Percentiles rank a stretch among this genome's conserved stretches.
These are phyloP conservation scores for Symphodus melops DNA, from an alignment of 2,113 vertebrate genomes.

Conservation along the genomic window DNA sequence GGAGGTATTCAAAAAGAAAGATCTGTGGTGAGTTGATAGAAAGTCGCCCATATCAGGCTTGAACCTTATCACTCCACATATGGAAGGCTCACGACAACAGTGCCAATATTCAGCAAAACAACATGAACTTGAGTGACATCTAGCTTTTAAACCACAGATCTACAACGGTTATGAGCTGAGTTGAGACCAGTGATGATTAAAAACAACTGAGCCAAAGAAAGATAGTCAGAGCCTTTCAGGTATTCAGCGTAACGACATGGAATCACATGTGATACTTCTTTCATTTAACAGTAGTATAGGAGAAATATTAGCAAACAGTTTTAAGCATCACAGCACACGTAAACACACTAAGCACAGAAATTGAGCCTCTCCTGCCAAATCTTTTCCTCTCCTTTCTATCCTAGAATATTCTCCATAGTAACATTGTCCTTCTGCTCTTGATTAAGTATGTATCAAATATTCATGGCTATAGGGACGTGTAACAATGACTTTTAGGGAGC, in stretches of 20 bases:
- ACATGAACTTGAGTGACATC: too few relatives aligned
- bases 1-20: slow-evolving; percentile 77
- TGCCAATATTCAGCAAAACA: too few relatives aligned
- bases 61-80: slow-evolving; percentile 50
- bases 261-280: too few relatives aligned
- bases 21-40: slow-evolving; percentile 49
- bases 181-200: too few relatives aligned
- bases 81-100: not conserved
- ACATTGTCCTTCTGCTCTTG: slow-evolving; percentile 63
- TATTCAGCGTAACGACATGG: too few relatives aligned
- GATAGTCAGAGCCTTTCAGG: too few relatives aligned
- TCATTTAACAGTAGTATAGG: too few relatives aligned
- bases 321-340: not conserved
- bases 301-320: too few relatives aligned
- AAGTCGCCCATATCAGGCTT: slow-evolving; percentile 38
- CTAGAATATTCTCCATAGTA: slow-evolving; percentile 53
- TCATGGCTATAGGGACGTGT: slow-evolving; percentile 71
- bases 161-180: too few relatives aligned
- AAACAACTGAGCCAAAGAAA: too few relatives aligned
- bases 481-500: slow-evolving; percentile 70
- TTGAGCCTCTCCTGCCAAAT: slow-evolving; percentile 39
- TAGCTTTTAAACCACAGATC: too few relatives aligned
- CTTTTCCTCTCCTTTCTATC: slow-evolving; percentile 27
- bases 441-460: slow-evolving; percentile 75
- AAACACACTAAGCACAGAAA: slow-evolving; percentile 24